Base-by-base conservation (phyloP, 2,888 invertebrate genomes). In the Drosophila planitibia region DNA sequence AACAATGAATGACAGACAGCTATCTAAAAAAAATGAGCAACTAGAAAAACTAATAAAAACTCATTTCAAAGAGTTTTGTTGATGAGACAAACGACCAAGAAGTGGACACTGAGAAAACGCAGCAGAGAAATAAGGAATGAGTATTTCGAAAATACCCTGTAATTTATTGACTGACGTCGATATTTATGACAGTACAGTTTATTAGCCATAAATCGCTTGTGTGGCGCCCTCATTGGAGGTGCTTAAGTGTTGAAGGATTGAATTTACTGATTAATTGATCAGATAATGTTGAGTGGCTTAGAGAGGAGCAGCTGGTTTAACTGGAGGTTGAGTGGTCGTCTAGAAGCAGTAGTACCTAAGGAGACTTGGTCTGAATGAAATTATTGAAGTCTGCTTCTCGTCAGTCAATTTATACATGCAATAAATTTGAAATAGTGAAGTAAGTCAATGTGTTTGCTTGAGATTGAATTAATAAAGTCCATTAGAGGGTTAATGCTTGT, bases 1-100 rank as follows among this genome's bases (percentile, higher is more conserved):
- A 70, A 49, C 32, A 60, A 54, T 30, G 63, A 51, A 57, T 68
- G 70, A 64, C 62, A 60, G 70, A 74, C 61, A 39, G 68, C 64
- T 25, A 62, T 14, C 9, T n/a, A 25, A 53, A 25, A 25, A 12
- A 33, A 19, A 76, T 79, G 52, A 54, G 51, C 66, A 83, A 70
- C 76, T 70, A 62, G 62, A 62, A 80, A 83, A 85, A 83, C 86
- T 83, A 87, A 87, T 87, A 90, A 87, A 90, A 87, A 89, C 89
- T 79, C 79, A 86, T 86, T 90, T 83, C 82, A 78, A 84, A 87
- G 80, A 87, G 76, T 82, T 90, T 85, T 74, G 37, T 57, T 87
- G 88, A 90, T 80, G 85, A 85, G 80, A 51, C 69, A 72, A 62
- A 59, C 25, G 55, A 62, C 44, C 16, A 35, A 52, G 68, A 62